A percentile compares a stretch with the other conserved stretches of the same genome.
These are phyloP conservation scores for Bostrychus sinensis DNA, from an alignment of 2,113 vertebrate genomes.

Conservation along the genomic window DNA sequence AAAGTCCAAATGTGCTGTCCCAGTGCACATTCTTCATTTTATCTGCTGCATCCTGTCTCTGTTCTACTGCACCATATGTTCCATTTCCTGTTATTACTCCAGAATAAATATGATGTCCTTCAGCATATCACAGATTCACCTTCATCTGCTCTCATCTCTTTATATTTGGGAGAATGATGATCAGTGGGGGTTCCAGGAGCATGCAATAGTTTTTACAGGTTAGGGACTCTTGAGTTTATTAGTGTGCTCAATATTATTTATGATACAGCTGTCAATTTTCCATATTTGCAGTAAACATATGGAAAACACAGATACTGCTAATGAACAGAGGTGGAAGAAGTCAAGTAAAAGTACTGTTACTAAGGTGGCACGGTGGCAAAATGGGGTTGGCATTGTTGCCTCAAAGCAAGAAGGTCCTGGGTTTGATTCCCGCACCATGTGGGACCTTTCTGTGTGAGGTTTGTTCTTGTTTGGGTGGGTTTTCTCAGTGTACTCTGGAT, in stretches of 20 bases:
- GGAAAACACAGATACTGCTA: too few species aligned
- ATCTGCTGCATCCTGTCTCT: neutral
- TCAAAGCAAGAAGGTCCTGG: too few species aligned
- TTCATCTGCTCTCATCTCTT: neutral
- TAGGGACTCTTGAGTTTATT: neutral
- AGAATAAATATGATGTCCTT: constrained; percentile 7
- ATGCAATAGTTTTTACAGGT: neutral
- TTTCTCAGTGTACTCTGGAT: too few species aligned
- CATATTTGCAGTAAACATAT: neutral
- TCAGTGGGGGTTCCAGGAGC: neutral
- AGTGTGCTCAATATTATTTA: neutral
- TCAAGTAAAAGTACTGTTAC: too few species aligned
- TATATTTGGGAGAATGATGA: neutral
- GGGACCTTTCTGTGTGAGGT: too few species aligned
- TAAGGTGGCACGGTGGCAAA: too few species aligned
- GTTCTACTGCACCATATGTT: constrained; percentile 4
- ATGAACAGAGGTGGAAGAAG: too few species aligned
- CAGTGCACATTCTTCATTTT: constrained; percentile 7
- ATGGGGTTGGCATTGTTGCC: too few species aligned
- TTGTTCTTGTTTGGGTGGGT: too few species aligned
- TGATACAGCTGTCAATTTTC: neutral
- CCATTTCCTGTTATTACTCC: neutral
- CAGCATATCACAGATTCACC: neutral
- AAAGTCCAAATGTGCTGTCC: neutral
- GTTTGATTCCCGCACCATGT: too few species aligned